phyloP scores from a whole-genome alignment of 2,797 vertebrate genomes.

The Varecia variegata region DNA sequence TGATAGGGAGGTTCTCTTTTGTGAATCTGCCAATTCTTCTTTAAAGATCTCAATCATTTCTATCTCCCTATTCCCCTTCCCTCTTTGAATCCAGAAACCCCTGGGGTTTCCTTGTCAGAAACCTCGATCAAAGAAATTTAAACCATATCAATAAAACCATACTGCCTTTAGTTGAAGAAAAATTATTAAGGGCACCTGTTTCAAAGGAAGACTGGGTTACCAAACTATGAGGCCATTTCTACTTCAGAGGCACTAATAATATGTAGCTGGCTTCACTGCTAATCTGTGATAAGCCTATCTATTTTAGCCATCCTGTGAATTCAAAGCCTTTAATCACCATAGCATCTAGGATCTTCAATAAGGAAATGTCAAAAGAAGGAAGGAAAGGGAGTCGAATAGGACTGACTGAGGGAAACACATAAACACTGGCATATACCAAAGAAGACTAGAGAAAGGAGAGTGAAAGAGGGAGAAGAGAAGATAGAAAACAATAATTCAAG shows the following conservation, averaged over 20 bases:
- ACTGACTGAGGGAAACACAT: slow-evolving; percentile 18
- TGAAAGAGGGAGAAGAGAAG: background rate
- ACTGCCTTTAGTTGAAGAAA: slow-evolving; percentile 32
- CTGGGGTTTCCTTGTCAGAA: slow-evolving; percentile 1
- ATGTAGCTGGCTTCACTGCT: background rate
- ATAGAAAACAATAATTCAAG: slow-evolving; percentile 17
- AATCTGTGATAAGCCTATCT: slow-evolving; percentile 58
- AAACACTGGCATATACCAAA: background rate
- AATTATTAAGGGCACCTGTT: slow-evolving; percentile 50
- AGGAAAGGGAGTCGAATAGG: background rate
- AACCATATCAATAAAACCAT: slow-evolving; percentile 44
- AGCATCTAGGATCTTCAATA: slow-evolving; percentile 43
- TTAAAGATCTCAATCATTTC: slow-evolving; percentile 24
- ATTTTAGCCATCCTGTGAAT: slow-evolving; percentile 24
- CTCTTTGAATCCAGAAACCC: background rate
- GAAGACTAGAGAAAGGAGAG: background rate
- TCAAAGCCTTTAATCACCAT: slow-evolving; percentile 35
- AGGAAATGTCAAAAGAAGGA: slow-evolving; percentile 48
- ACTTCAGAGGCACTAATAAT: slow-evolving; percentile 31
- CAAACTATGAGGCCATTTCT: slow-evolving; percentile 41
- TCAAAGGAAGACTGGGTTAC: slow-evolving; percentile 20
- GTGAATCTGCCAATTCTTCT: background rate
- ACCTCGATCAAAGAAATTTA: slow-evolving; percentile 28
- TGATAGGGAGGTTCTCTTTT: background rate
- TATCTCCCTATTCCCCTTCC: background rate